Evolutionary conservation across 2,888 invertebrate genomes (phyloP).

Genomic region (Eristalis pertinax): DNA sequence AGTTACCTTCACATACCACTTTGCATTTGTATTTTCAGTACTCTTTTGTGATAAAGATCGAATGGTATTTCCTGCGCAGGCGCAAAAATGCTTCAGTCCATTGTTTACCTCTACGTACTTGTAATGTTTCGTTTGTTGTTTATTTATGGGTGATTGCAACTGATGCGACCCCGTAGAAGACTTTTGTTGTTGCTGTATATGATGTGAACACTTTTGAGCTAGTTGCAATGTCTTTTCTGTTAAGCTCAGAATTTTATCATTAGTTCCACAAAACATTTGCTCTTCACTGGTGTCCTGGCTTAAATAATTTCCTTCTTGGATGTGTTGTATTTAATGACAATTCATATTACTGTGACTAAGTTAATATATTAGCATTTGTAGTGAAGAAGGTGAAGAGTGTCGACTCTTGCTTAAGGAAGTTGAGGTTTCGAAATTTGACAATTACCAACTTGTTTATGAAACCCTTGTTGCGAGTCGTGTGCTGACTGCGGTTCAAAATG

Average conservation of each 20-base stretch:
- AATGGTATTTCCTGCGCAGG: slow-evolving; percentile 79
- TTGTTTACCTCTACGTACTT: slow-evolving; percentile 75
- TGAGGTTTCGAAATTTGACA: no score
- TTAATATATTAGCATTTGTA: no score
- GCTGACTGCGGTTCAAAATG: no score
- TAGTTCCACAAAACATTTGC: slow-evolving; percentile 79
- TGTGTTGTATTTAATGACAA: no score
- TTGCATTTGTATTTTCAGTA: slow-evolving; percentile 80
- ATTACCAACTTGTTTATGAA: no score
- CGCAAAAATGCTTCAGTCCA: slow-evolving; percentile 79
- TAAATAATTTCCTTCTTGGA: neutral
- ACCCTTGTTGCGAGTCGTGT: no score
- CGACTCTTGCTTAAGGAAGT: no score
- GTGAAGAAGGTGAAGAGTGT: no score
- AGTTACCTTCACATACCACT: slow-evolving; percentile 89
- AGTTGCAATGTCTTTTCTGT: slow-evolving; percentile 77
- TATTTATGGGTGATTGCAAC: neutral
- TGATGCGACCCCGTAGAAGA: neutral
- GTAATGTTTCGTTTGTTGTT: slow-evolving; percentile 40
- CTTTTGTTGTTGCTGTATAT: slow-evolving; percentile 72
- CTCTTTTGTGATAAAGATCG: slow-evolving; percentile 78
- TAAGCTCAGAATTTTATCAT: slow-evolving; percentile 76
- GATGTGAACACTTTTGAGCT: slow-evolving; percentile 79
- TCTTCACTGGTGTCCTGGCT: slow-evolving; percentile 8
- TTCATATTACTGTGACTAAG: no score